phyloP scores from a whole-genome alignment of 1,140 invertebrate genomes.

The Leptestheria dahalacensis region DNA sequence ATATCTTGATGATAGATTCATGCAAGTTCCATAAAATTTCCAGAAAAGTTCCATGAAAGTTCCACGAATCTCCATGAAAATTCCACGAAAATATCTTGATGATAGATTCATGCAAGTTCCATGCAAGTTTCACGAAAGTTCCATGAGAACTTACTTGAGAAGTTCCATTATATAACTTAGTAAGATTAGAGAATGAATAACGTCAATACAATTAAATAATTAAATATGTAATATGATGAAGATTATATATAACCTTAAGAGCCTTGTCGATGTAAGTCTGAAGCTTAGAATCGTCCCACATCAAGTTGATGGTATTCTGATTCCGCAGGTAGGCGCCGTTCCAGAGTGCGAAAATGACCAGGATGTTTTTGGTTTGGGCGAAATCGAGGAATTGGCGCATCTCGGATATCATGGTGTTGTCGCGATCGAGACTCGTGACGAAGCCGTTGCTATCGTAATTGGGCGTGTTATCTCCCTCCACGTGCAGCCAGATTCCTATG shows the following conservation, averaged over 20 bases:
- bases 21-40: no score
- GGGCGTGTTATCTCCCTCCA: conserved; percentile 28
- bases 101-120: no score
- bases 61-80: no score
- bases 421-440: conserved; percentile 19
- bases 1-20: no score
- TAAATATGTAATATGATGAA: no score
- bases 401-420: conserved; percentile 19
- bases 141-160: no score
- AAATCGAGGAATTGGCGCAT: conserved; percentile 19
- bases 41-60: no score
- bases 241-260: conserved; percentile 24
- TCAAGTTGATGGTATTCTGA: conserved; percentile 25
- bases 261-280: conserved; percentile 30
- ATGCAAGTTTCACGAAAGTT: no score
- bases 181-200: no score
- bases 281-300: conserved; percentile 28
- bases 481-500: conserved; percentile 31
- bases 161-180: no score
- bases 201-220: no score
- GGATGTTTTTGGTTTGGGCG: conserved; percentile 25
- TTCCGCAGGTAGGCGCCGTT: conserved; percentile 29
- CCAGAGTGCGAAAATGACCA: conserved; percentile 29
- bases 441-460: conserved; percentile 20
- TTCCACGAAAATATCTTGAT: no score